A percentile compares a stretch with the other conserved stretches of the same genome.
Conservation (phyloP, 2,113 vertebrate genomes). For the Hypanus sabinus region DNA sequence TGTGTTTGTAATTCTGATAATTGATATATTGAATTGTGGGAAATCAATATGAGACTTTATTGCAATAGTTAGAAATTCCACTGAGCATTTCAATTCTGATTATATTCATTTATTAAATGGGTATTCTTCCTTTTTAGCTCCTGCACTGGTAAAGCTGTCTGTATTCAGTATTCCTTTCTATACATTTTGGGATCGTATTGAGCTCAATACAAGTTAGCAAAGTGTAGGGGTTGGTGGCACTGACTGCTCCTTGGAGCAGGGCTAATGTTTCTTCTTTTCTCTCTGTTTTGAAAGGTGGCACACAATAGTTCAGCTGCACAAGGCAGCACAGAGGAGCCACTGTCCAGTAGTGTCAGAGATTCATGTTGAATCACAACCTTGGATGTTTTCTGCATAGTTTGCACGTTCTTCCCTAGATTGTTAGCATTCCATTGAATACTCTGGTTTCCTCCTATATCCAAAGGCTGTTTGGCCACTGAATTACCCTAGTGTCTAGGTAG, state of each 20-base stretch:
- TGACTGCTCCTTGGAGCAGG: background rate
- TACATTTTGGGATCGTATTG: background rate
- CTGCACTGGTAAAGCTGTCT: background rate
- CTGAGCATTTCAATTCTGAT: background rate
- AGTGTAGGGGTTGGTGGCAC: background rate
- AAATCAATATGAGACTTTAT: background rate
- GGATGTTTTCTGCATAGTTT: no score
- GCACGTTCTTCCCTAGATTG: no score
- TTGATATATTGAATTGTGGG: background rate
- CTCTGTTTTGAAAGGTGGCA: background rate
- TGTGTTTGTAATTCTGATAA: no score
- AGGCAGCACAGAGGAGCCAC: no score
- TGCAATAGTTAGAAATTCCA: background rate
- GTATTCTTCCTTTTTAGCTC: background rate
- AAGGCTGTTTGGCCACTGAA: no score
- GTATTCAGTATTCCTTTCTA: background rate
- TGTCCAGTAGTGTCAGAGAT: no score
- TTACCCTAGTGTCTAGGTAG: no score
- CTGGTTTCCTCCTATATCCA: no score
- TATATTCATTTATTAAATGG: no score
- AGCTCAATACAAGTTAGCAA: background rate
- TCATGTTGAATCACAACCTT: no score
- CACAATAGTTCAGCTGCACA: background rate
- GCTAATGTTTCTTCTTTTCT: background rate
- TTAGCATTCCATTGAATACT: no score